Conservation (phyloP, 2,797 vertebrate genomes). For the Microhierax caerulescens region DNA sequence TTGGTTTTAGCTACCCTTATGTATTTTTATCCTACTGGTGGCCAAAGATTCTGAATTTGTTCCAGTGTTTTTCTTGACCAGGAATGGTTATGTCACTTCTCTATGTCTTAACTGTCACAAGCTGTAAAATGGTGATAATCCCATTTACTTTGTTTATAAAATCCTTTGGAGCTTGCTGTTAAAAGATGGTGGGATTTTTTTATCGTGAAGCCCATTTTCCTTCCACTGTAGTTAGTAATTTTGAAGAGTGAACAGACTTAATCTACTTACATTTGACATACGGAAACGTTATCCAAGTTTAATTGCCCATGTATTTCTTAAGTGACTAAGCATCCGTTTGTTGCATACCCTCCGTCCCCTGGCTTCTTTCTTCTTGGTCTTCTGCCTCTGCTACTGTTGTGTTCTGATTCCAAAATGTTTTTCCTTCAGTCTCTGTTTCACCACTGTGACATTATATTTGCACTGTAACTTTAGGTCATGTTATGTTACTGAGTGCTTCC, state of each 20-base stretch:
- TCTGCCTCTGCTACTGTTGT: background rate
- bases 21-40: background rate
- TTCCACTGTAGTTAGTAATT: background rate
- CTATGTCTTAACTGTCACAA: background rate
- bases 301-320: background rate
- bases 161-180: background rate
- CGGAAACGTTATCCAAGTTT: background rate
- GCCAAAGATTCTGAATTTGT: background rate
- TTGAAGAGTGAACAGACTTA: background rate
- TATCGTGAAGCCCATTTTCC: background rate
- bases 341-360: background rate
- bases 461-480: fast-evolving
- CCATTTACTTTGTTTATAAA: background rate
- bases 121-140: background rate
- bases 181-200: background rate
- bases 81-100: background rate
- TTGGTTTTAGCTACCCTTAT: background rate
- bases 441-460: background rate
- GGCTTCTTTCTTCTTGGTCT: background rate
- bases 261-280: background rate
- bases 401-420: background rate
- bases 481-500: background rate
- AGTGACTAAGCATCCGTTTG: background rate
- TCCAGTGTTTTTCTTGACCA: background rate
- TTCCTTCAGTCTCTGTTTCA: background rate